Conservation (phyloP, 2,113 vertebrate species). For the Aldabrachelys gigantea region DNA sequence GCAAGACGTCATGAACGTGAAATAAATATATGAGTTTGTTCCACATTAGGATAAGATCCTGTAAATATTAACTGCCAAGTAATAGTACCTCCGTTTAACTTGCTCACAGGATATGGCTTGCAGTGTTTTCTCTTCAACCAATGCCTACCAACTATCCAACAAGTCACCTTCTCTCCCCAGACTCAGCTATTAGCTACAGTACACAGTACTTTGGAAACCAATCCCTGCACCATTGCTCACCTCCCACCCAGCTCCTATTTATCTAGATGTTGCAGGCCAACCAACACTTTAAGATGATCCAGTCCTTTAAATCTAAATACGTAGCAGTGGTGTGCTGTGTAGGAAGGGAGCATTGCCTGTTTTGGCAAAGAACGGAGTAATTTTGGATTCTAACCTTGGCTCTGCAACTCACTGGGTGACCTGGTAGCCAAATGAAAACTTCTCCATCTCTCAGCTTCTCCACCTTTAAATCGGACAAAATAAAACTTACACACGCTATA, state of each 20-base stretch:
- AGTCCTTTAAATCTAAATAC: not conserved
- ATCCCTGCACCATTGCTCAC: not conserved
- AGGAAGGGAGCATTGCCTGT: not conserved
- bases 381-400: not conserved
- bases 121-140: not conserved
- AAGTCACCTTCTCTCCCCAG: not conserved
- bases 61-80: not conserved
- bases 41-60: not conserved
- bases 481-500: not conserved
- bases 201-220: not conserved
- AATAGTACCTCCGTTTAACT: not conserved
- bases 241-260: not conserved
- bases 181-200: not conserved
- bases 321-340: not conserved
- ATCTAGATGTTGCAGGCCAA: not conserved
- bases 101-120: not conserved
- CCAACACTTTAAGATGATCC: not conserved
- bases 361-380: not conserved
- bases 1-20: no score
- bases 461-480: not conserved
- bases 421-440: not conserved
- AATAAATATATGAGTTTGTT: not conserved
- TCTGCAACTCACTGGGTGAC: not conserved
- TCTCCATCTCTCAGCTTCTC: not conserved
- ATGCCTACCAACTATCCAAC: not conserved